A percentile compares a stretch with the other conserved stretches of the same genome.
Conservation (phyloP, 2,888 invertebrate species). For the Ametastegia equiseti region DNA sequence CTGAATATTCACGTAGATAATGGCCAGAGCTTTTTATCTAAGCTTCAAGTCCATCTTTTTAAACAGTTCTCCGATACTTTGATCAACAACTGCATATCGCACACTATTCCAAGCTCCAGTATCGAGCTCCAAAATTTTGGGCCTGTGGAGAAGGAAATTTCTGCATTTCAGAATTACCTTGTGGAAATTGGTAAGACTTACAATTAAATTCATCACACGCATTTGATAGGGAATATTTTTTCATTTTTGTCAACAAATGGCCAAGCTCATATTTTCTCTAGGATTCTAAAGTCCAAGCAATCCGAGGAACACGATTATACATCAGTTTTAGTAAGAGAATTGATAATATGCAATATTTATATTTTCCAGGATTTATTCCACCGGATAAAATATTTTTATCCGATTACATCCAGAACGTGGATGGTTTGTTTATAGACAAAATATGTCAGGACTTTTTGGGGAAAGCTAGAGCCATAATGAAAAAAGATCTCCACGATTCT, state of each 20-base stretch:
- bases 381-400: constrained; percentile 79
- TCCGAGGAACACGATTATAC: neutral
- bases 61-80: constrained; percentile 82
- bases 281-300: too few relatives aligned
- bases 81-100: constrained; percentile 85
- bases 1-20: constrained; percentile 77
- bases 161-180: constrained; percentile 82
- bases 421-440: constrained; percentile 86
- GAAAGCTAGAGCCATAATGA: constrained; percentile 85
- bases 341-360: neutral
- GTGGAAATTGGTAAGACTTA: constrained; percentile 74
- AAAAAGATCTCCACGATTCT: constrained; percentile 88
- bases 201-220: neutral
- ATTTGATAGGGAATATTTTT: too few relatives aligned
- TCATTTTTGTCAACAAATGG: too few relatives aligned
- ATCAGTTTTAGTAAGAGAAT: neutral
- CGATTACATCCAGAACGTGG: constrained; percentile 85
- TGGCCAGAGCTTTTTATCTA: constrained; percentile 77
- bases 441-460: constrained; percentile 85
- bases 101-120: constrained; percentile 87
- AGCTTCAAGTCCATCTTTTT: constrained; percentile 77
- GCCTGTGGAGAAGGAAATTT: constrained; percentile 81
- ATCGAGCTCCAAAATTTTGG: constrained; percentile 84
- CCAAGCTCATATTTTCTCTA: too few relatives aligned
- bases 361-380: constrained; percentile 78